A percentile compares a stretch with the other conserved stretches of the same genome.
Conservation (phyloP, 1,140 invertebrate genomes). For the Conus betulinus region DNA sequence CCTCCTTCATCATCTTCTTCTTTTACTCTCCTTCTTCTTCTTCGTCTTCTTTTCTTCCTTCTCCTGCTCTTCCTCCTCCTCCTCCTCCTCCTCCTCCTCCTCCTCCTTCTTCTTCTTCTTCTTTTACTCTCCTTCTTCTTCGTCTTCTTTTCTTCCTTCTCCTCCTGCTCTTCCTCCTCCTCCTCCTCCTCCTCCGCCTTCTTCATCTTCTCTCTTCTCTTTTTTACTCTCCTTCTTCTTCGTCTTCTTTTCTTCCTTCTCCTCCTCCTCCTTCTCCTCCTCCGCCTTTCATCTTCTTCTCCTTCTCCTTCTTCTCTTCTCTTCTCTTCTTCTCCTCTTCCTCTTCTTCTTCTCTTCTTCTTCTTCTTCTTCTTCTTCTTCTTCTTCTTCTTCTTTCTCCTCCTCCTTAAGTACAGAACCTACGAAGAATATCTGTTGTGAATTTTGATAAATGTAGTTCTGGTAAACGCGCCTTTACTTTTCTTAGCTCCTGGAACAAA, state of each 20-base stretch:
- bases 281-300: background rate
- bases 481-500: background rate
- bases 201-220: background rate
- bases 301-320: background rate
- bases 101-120: background rate
- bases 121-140: background rate
- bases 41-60: background rate
- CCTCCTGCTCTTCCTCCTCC: background rate
- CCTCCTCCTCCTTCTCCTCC: background rate
- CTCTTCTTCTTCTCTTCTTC: background rate
- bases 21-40: background rate
- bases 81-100: background rate
- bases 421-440: no score
- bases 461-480: no score
- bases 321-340: background rate
- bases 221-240: background rate
- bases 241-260: background rate
- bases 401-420: background rate
- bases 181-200: background rate
- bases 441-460: no score
- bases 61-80: background rate
- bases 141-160: background rate
- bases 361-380: background rate
- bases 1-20: background rate
- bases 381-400: conserved; percentile 10